phyloP scores from a whole-genome alignment of 2,113 vertebrate species.

The Rhinichthys klamathensis region DNA sequence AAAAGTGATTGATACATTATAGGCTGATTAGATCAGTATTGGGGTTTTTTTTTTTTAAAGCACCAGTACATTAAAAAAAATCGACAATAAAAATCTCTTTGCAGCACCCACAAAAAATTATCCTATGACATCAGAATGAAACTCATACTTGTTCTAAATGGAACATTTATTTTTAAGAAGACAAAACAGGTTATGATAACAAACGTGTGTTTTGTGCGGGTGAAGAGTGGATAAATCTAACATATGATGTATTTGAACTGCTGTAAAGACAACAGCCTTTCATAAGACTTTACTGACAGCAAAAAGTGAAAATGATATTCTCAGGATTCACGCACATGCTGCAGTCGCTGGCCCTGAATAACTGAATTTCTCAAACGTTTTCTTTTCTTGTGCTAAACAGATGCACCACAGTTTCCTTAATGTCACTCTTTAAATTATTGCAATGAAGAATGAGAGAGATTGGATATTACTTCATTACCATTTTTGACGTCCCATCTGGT shows the following conservation, averaged over 20 bases:
- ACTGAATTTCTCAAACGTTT: conserved; percentile 68
- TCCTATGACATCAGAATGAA: background rate
- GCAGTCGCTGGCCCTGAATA: conserved; percentile 68
- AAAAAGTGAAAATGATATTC: conserved; percentile 50
- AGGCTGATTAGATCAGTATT: background rate
- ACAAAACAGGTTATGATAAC: background rate
- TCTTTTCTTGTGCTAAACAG: conserved; percentile 62
- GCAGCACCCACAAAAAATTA: background rate
- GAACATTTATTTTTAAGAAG: background rate
- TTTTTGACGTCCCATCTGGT: conserved; percentile 28
- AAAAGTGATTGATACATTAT: background rate
- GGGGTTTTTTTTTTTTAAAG: background rate
- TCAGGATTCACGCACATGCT: conserved; percentile 69
- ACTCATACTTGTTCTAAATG: background rate
- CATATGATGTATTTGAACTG: background rate
- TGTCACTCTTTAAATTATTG: conserved; percentile 61
- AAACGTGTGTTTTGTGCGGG: background rate
- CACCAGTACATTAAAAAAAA: background rate
- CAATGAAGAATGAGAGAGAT: conserved; percentile 46
- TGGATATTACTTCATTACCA: conserved; percentile 40
- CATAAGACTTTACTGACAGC: background rate
- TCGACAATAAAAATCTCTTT: background rate
- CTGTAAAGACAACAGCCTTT: background rate
- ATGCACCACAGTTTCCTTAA: conserved; percentile 53
- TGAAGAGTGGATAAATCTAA: background rate